Base-by-base conservation (phyloP, 2,888 invertebrate genomes). In the Hyles lineata region DNA sequence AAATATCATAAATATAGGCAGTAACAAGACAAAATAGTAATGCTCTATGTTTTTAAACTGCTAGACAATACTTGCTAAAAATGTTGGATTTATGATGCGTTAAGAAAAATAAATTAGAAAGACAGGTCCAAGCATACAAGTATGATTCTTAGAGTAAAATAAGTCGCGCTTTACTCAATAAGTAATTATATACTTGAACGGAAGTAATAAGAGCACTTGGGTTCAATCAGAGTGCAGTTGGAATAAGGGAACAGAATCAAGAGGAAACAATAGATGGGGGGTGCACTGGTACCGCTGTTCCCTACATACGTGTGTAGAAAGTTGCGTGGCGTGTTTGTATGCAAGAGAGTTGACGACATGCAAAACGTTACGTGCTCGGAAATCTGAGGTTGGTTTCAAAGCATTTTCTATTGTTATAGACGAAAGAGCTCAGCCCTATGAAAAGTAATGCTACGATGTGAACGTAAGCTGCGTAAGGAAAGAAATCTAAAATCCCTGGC, bases 381-480 rank as follows among this genome's bases (percentile, higher is more conserved):
- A 74, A 74, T 72, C 67, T 61, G 75, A 73, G 72, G 60, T 76
- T 73, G 74, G 73, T 73, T 73, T 75, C 75, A 76, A 73, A 71
- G 76, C 73, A 73, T 62, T 74, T 72, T 72, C 74, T 73, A 77
- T 78, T 77, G 72, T 76, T 71, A 74, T 67, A 29, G 71, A 73
- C 74, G 74, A 76, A 73, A 71, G 74, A 73, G 63, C 76, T n/a
- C 70, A 70, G 74, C 76, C 78, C 77, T 76, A 74, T 73, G 76
- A 76, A 76, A 76, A 76, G 71, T 71, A 73, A 67, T 23, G 67
- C n/a, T 35, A n/a, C 23, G 67, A 43, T 7, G 43, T 50, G 67
- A 35, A 43, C 2, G 35, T 43, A 43, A 25, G 61, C 61, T 29
- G 29, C 32, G 25, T 17, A 17, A 5, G 19, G 19, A 61, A 61